Conservation (phyloP, 2,888 invertebrate species). For the Yponomeuta malinellus region DNA sequence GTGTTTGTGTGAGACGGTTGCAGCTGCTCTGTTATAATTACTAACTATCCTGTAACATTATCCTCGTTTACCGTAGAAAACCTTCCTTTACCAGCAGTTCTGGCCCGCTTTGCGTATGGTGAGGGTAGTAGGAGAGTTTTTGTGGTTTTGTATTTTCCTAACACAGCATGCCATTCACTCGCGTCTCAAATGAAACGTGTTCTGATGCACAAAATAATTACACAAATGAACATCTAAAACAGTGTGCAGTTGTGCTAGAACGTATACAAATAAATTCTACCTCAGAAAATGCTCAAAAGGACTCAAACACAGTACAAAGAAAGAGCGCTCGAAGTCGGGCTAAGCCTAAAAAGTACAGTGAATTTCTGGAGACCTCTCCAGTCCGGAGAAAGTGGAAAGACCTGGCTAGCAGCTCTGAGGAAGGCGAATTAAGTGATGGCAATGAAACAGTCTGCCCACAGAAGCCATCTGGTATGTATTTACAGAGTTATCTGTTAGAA, state of each 20-base stretch:
- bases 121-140: not conserved
- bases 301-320: slow-evolving; percentile 34
- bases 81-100: not conserved
- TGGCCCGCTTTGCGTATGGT: not conserved
- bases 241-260: slow-evolving; percentile 9
- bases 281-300: not conserved
- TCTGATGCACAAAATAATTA: not conserved
- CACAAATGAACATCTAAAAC: not conserved
- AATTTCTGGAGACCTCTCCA: slow-evolving; percentile 44
- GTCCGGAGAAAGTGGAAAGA: slow-evolving; percentile 33
- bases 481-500: not conserved
- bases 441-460: slow-evolving; percentile 27
- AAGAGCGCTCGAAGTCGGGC: slow-evolving; percentile 45
- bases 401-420: slow-evolving; percentile 37
- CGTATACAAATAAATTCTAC: not conserved
- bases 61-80: not conserved
- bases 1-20: not conserved
- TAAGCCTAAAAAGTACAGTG: slow-evolving; percentile 58
- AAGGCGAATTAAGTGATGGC: slow-evolving; percentile 33
- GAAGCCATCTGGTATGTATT: slow-evolving; percentile 50
- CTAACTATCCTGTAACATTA: not conserved
- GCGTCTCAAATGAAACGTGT: not conserved
- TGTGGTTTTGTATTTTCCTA: not conserved
- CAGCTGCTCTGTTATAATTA: not conserved
- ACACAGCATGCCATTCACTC: not conserved